Conservation (phyloP, 1,140 invertebrate genomes). For the Sinonovacula constricta region DNA sequence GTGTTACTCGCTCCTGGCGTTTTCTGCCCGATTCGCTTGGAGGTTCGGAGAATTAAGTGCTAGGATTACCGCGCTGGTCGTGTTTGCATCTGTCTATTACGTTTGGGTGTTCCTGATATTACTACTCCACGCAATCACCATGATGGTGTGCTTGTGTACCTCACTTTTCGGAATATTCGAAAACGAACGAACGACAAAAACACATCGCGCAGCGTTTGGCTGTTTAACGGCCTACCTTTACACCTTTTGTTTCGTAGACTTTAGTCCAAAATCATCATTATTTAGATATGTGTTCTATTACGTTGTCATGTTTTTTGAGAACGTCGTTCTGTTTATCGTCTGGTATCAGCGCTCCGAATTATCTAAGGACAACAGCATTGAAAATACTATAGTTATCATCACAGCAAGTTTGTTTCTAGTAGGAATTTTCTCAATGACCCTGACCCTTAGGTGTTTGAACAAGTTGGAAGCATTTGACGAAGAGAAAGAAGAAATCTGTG, state of each 20-base stretch:
- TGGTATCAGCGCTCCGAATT: constrained; percentile 73
- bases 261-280: constrained; percentile 88
- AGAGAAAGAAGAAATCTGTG: constrained; percentile 53
- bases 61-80: constrained; percentile 87
- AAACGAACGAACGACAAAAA: constrained; percentile 82
- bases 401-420: constrained; percentile 85
- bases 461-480: constrained; percentile 74
- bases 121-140: constrained; percentile 88
- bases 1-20: constrained; percentile 93
- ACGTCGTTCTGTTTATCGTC: constrained; percentile 81
- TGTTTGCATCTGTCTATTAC: constrained; percentile 91
- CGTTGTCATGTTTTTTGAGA: constrained; percentile 94
- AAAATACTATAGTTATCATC: constrained; percentile 79
- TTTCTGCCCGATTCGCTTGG: constrained; percentile 87
- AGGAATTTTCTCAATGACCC: constrained; percentile 89
- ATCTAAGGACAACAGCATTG: constrained; percentile 17
- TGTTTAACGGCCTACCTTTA: constrained; percentile 91
- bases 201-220: constrained; percentile 82
- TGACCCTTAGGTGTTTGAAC: constrained; percentile 91
- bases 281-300: constrained; percentile 93
- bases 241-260: constrained; percentile 93
- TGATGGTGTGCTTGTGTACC: constrained; percentile 92
- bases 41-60: constrained; percentile 91
- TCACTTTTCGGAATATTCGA: constrained; percentile 91
- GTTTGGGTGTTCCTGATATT: constrained; percentile 91